A percentile compares a stretch with the other conserved stretches of the same genome.
Evolutionary conservation across 2,888 invertebrate species (phyloP).

Genomic region (Agrotis puta): DNA sequence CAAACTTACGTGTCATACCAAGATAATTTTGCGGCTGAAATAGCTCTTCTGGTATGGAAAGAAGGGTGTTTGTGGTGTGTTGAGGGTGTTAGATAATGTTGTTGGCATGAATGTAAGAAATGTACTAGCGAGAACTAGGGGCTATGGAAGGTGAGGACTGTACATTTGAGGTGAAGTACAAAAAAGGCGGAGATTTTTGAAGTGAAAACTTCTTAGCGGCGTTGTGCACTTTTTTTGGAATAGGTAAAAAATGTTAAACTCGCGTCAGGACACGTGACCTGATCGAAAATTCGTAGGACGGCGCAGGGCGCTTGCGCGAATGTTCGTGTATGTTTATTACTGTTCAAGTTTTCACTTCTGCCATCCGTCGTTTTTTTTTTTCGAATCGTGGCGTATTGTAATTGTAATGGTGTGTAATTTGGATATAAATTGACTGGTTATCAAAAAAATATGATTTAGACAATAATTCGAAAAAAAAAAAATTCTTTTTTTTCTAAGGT

Average conservation of each 20-base stretch:
- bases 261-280: too few relatives aligned
- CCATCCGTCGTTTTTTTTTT: too few relatives aligned
- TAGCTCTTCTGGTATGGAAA: slow-evolving; percentile 2
- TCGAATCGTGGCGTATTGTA: too few relatives aligned
- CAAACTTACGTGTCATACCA: slow-evolving; percentile 61
- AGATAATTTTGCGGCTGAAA: slow-evolving; percentile 33
- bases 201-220: too few relatives aligned
- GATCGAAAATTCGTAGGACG: too few relatives aligned
- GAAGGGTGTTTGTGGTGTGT: neutral
- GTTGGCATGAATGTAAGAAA: slow-evolving; percentile 66
- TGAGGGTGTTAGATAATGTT: slow-evolving; percentile 1
- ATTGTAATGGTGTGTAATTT: neutral
- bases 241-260: too few relatives aligned
- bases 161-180: slow-evolving; percentile 18
- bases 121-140: slow-evolving; percentile 65
- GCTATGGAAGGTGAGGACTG: slow-evolving; percentile 24
- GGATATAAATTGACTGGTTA: neutral
- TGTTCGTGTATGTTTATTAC: too few relatives aligned
- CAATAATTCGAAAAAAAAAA: too few relatives aligned
- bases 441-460: neutral
- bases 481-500: neutral
- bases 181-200: neutral
- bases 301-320: too few relatives aligned
- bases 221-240: too few relatives aligned
- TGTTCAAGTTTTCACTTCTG: too few relatives aligned